A percentile compares a stretch with the other conserved stretches of the same genome.
Conservation (phyloP, 2,113 vertebrate genomes). For the Ia io region DNA sequence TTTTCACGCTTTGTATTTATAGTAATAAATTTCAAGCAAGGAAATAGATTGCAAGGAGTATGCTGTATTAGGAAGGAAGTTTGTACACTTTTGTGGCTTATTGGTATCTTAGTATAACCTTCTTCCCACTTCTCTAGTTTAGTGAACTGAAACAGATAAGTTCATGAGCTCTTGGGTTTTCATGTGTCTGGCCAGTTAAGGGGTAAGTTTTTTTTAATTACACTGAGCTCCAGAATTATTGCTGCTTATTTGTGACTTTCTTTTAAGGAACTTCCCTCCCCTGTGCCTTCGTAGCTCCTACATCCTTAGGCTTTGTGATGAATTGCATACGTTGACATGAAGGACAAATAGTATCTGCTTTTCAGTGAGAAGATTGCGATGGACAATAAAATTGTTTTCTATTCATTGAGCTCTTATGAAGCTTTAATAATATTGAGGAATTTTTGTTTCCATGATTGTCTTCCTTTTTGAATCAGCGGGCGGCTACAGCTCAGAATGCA, state of each 20-base stretch:
- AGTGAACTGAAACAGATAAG: neutral
- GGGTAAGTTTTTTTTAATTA: neutral
- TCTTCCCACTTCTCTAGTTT: neutral
- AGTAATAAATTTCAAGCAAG: conserved; percentile 74
- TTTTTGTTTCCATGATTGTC: neutral
- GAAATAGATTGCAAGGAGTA: conserved; percentile 57
- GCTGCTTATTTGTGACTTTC: neutral
- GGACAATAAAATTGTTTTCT: neutral
- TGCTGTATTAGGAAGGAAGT: conserved; percentile 67
- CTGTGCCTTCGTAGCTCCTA: neutral
- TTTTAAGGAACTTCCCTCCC: neutral
- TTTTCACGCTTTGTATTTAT: conserved; percentile 71
- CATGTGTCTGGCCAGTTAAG: neutral
- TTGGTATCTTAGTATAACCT: conserved; percentile 47
- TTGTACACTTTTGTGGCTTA: conserved; percentile 55
- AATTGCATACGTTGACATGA: neutral
- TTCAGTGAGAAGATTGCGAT: neutral
- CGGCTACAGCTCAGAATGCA: conserved; percentile 32
- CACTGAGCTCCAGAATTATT: neutral
- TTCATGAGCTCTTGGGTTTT: neutral
- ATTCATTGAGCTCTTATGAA: neutral
- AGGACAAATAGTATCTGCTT: neutral
- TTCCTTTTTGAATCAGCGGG: neutral
- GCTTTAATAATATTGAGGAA: neutral
- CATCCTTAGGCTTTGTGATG: neutral